Evolutionary conservation across 2,888 invertebrate species (phyloP), one percentile per base, ranked within the genome.

Genomic region (Mermis nigrescens): DNA sequence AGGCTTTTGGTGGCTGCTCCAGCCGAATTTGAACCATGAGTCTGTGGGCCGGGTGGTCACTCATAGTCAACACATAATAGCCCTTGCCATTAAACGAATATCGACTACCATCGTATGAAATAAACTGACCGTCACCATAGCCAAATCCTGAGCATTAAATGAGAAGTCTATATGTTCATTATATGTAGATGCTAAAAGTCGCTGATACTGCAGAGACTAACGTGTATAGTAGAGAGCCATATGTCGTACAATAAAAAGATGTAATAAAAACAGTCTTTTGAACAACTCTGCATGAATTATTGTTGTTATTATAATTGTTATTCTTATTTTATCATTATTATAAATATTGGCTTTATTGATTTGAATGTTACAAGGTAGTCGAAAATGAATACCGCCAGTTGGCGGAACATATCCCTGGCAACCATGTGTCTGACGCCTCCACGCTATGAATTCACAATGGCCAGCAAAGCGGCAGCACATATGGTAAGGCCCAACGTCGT

Each of bases 381-480:
- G 19, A 2, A 52, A 53, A 12, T 32, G 60, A 72, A 63, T 67
- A 79, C 79, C 79, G 0, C 90, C 82, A 51, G 82, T 85, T 0
- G 95, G 92, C 0, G 91, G 82, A 73, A 86, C 86, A 74, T 95
- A 95, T 1, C 87, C 87, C 0, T 89, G 85, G 70, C 95, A 95
- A 74, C 94, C 92, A 74, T 89, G 87, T 0, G 91, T 86, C 0
- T 89, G 88, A 62, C 95, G 80, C 7, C 68, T 67, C 76, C 91
- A 91, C 69, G 90, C 91, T 67, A 92, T 87, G 0, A 88, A 88
- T 77, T 91, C 89, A 71, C 94, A 95, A 46, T 90, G 88, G 19
- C 90, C 86, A 0, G 86, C 67, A 91, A 91, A 92, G 69, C 82
- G 77, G 70, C 94, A 94, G 71, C 94, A 94, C 63, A 85, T 81